Evolutionary conservation across 1,140 invertebrate genomes (phyloP).

Genomic region (Leptinotarsa lineolata): DNA sequence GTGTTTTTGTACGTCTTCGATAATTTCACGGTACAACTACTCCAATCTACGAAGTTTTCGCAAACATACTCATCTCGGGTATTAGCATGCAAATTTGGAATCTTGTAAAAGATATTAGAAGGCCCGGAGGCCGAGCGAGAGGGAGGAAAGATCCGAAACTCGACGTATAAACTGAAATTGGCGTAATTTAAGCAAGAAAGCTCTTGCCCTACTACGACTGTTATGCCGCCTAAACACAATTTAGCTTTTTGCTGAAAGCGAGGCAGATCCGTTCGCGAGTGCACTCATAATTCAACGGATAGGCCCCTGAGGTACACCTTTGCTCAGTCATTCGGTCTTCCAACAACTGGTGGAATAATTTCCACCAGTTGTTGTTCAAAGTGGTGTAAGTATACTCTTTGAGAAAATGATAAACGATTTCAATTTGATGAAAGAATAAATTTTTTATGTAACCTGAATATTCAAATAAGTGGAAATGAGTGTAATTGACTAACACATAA

Average conservation of each 20-base stretch:
- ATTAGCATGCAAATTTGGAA: constrained; percentile 27
- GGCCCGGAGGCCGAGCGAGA: not conserved
- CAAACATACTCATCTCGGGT: not conserved
- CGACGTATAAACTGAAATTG: constrained; percentile 19
- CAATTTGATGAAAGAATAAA: too few species aligned
- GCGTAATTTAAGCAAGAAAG: constrained; percentile 18
- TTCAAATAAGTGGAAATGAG: too few species aligned
- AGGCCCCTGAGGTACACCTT: constrained; percentile 17
- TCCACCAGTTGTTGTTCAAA: not conserved
- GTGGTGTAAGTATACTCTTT: not conserved
- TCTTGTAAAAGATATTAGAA: constrained; percentile 12
- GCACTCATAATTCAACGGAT: constrained; percentile 18
- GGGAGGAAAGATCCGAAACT: not conserved
- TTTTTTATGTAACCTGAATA: too few species aligned
- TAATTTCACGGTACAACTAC: constrained; percentile 8
- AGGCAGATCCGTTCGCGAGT: constrained; percentile 6
- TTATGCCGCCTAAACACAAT: constrained; percentile 20
- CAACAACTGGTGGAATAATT: not conserved
- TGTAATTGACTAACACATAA: too few species aligned
- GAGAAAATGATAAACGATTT: too few species aligned
- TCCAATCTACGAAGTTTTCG: not conserved
- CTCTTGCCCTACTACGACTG: constrained; percentile 2
- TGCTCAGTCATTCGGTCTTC: not conserved
- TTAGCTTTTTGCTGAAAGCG: constrained; percentile 19
- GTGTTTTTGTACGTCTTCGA: not conserved